Percentiles rank a stretch among this genome's conserved stretches.
phyloP scores from a whole-genome alignment of 2,113 vertebrate species.

The Rhombomys opimus region DNA sequence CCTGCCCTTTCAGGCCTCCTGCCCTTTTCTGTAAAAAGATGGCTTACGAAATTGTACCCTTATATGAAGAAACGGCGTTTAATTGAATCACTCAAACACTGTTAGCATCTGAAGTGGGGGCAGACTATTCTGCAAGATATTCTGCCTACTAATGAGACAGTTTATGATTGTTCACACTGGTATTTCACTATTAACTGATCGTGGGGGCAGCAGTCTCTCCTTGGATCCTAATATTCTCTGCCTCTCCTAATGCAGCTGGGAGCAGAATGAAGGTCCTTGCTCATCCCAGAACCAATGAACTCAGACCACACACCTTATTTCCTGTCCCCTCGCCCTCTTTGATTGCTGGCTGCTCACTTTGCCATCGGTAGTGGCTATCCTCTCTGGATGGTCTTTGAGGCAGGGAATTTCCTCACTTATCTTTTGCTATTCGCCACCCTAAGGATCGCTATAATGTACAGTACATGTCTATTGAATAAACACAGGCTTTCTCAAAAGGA shows the following conservation, averaged over 20 bases:
- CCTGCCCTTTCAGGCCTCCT: background rate
- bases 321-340: background rate
- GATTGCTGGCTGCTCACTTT: background rate
- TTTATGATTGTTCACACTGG: background rate
- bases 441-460: background rate
- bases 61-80: background rate
- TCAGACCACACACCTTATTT: background rate
- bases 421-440: background rate
- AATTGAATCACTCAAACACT: background rate
- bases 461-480: background rate
- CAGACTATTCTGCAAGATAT: background rate
- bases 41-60: background rate
- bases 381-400: background rate
- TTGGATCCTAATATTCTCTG: background rate
- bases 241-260: background rate
- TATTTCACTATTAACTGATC: background rate
- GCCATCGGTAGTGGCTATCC: background rate
- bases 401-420: background rate
- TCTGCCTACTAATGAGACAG: too few species aligned
- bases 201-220: background rate
- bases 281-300: fast-evolving
- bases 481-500: background rate
- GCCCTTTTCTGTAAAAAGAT: background rate
- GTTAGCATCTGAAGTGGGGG: background rate
- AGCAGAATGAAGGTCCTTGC: background rate